These are phyloP conservation scores for Valencia hispanica DNA, from an alignment of 2,797 vertebrate genomes.

Conservation along the genomic window DNA sequence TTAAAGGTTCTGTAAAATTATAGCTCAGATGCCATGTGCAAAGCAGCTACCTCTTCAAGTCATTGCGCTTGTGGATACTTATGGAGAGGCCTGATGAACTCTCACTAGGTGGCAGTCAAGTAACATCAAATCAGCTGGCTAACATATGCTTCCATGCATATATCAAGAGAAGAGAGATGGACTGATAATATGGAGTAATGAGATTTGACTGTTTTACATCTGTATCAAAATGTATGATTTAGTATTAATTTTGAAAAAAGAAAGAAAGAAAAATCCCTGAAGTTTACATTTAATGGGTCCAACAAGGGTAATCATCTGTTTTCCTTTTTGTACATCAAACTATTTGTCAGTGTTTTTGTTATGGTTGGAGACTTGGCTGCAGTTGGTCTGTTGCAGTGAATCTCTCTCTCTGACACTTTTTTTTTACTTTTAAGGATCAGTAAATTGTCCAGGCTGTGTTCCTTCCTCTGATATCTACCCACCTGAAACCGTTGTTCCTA, in stretches of 20 bases:
- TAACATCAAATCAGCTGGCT: slow-evolving; percentile 69
- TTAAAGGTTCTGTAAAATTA: slow-evolving; percentile 32
- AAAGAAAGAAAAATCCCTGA: not conserved
- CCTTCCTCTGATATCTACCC: slow-evolving; percentile 67
- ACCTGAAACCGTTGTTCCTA: slow-evolving; percentile 73
- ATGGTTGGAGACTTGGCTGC: slow-evolving; percentile 33
- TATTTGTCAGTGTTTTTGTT: slow-evolving; percentile 33
- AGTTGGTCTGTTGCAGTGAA: not conserved
- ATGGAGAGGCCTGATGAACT: slow-evolving; percentile 21
- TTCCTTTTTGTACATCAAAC: slow-evolving; percentile 25
- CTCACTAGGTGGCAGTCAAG: slow-evolving; percentile 87
- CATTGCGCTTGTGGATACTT: slow-evolving; percentile 37
- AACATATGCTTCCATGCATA: slow-evolving; percentile 48
- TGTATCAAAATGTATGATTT: slow-evolving; percentile 55
- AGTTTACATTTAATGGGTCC: slow-evolving; percentile 11
- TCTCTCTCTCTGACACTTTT: slow-evolving; percentile 16
- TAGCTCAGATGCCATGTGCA: slow-evolving; percentile 51
- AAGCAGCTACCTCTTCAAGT: slow-evolving; percentile 54
- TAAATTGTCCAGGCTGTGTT: slow-evolving; percentile 69
- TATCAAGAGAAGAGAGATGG: slow-evolving; percentile 63
- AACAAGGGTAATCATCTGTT: slow-evolving; percentile 18
- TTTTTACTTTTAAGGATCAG: slow-evolving; percentile 67
- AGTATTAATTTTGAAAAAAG: slow-evolving; percentile 30
- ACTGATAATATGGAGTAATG: slow-evolving; percentile 66
- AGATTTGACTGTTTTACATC: slow-evolving; percentile 56